A percentile compares a stretch with the other conserved stretches of the same genome.
phyloP scores from a whole-genome alignment of 2,113 vertebrate species.

The Caloenas nicobarica region DNA sequence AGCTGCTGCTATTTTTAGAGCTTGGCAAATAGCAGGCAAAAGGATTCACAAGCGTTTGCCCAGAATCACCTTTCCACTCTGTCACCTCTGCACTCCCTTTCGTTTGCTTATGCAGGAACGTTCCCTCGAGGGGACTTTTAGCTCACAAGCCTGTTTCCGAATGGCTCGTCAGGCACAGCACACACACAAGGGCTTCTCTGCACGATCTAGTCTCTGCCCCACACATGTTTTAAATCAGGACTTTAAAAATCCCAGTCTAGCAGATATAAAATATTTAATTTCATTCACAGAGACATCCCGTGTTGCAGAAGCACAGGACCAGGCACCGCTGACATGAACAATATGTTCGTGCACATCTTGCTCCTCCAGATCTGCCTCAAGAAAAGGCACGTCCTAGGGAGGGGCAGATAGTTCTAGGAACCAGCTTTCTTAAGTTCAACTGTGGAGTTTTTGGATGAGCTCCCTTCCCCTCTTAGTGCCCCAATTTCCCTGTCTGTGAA shows the following conservation, averaged over 20 bases:
- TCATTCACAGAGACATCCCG: neutral
- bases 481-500: neutral
- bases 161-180: neutral
- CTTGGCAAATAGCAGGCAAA: slow-evolving; percentile 51
- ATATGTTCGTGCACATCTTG: neutral
- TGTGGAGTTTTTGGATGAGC: neutral
- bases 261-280: neutral
- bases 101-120: slow-evolving; percentile 25
- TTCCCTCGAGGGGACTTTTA: neutral
- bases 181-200: neutral
- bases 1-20: slow-evolving; percentile 41
- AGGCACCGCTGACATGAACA: neutral
- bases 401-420: neutral
- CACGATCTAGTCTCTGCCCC: neutral
- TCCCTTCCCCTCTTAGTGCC: neutral
- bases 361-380: neutral
- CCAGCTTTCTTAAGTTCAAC: fast-evolving
- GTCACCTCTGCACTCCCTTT: slow-evolving; percentile 24
- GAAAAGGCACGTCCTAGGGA: fast-evolving
- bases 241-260: neutral
- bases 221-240: neutral
- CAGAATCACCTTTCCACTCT: slow-evolving; percentile 43
- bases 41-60: slow-evolving; percentile 47
- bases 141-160: slow-evolving; percentile 2
- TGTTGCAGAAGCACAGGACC: neutral